Evolutionary conservation across 2,797 vertebrate genomes (phyloP).

Genomic region (Cirrhinus mrigala): DNA sequence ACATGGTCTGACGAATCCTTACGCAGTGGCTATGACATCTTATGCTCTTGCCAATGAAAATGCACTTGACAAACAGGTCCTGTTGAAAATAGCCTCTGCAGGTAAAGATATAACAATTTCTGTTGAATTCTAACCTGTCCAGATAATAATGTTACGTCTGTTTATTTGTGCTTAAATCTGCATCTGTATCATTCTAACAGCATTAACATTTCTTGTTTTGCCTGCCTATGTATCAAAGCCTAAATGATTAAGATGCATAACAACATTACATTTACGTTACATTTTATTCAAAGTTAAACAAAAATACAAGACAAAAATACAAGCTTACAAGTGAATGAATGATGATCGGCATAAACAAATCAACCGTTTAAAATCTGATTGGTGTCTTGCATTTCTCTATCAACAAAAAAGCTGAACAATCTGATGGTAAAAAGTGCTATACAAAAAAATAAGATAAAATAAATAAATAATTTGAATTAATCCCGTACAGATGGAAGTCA

Average conservation of each 20-base stretch:
- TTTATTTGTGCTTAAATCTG: background rate
- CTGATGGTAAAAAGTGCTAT: too few species aligned
- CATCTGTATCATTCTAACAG: background rate
- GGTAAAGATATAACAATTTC: constrained; percentile 19
- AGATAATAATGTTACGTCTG: background rate
- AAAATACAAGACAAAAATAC: background rate
- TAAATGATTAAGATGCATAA: background rate
- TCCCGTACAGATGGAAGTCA: constrained; percentile 60
- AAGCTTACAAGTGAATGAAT: too few species aligned
- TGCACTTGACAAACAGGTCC: constrained; percentile 59
- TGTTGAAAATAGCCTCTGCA: constrained; percentile 32
- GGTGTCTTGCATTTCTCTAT: background rate
- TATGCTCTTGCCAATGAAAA: constrained; percentile 82
- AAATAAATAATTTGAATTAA: background rate
- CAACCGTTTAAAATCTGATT: background rate
- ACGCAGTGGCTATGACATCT: constrained; percentile 83
- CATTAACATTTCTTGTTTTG: background rate
- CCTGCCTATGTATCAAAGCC: background rate
- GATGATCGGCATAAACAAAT: background rate
- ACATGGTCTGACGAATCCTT: constrained; percentile 75
- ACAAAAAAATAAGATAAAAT: background rate
- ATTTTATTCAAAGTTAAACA: background rate
- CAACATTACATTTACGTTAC: background rate
- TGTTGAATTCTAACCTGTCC: background rate
- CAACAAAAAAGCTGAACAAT: background rate